Conservation (phyloP, 2,797 vertebrate genomes). For the Sciaenops ocellatus region DNA sequence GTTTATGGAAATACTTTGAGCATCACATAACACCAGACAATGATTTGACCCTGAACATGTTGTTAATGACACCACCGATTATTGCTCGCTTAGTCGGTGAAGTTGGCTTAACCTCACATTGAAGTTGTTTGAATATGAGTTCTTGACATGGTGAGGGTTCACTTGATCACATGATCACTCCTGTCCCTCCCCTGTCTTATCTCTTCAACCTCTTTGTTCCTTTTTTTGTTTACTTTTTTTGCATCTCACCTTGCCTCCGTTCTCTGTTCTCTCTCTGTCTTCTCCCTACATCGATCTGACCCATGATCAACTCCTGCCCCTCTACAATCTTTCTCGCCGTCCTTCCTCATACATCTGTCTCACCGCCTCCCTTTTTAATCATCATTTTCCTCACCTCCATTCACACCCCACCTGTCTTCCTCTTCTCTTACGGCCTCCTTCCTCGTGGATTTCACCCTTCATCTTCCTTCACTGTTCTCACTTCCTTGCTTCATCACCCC, state of each 20-base stretch:
- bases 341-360: not conserved
- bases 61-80: conserved; percentile 43
- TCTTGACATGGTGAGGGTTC: conserved; percentile 39
- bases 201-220: conserved; percentile 53
- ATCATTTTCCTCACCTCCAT: not conserved
- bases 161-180: conserved; percentile 57
- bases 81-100: conserved; percentile 35
- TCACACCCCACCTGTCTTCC: not conserved
- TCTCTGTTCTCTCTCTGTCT: conserved; percentile 50
- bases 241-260: conserved; percentile 66
- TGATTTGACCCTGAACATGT: conserved; percentile 50
- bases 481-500: not conserved
- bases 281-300: conserved; percentile 22
- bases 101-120: conserved; percentile 39
- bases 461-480: conserved; percentile 1
- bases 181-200: conserved; percentile 71
- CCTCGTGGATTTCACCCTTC: not conserved
- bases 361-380: not conserved
- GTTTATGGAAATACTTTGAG: conserved; percentile 42
- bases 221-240: conserved; percentile 52
- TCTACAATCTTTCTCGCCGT: not conserved
- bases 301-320: not conserved
- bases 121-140: conserved; percentile 33
- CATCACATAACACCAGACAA: conserved; percentile 23
- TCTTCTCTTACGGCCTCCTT: not conserved